Conservation (phyloP, 2,797 vertebrate genomes). For the Valencia hispanica region DNA sequence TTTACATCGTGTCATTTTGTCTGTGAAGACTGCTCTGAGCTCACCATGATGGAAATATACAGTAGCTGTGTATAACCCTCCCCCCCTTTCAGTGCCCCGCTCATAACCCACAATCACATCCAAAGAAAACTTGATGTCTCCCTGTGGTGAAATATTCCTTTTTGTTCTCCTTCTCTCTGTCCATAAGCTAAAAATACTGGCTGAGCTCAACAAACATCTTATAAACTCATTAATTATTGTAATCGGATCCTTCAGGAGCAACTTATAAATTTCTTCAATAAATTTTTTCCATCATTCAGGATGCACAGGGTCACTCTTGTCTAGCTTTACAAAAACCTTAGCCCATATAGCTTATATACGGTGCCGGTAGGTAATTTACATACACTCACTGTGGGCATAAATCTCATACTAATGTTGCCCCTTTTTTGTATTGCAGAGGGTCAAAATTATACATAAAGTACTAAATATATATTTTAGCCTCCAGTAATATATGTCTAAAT, state of each 20-base stretch:
- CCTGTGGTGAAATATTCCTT: constrained; percentile 49
- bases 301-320: constrained; percentile 36
- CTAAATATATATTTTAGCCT: not conserved
- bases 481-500: not conserved
- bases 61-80: constrained; percentile 48
- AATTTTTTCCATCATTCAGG: constrained; percentile 69
- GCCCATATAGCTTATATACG: not conserved
- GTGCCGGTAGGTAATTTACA: not conserved
- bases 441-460: not conserved
- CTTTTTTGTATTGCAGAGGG: not conserved
- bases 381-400: not conserved
- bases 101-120: not conserved
- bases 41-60: constrained; percentile 70
- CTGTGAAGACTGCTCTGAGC: constrained; percentile 40
- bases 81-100: not conserved
- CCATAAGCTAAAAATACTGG: constrained; percentile 66
- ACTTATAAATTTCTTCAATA: constrained; percentile 80
- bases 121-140: constrained; percentile 1
- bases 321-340: not conserved
- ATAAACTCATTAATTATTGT: constrained; percentile 82
- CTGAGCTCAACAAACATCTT: constrained; percentile 74
- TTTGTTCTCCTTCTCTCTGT: constrained; percentile 37
- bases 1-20: constrained; percentile 61
- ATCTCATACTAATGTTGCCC: not conserved
- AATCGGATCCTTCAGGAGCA: constrained; percentile 74